Evolutionary conservation across 1,140 invertebrate genomes (phyloP).

Genomic region (Bombus sylvicola): DNA sequence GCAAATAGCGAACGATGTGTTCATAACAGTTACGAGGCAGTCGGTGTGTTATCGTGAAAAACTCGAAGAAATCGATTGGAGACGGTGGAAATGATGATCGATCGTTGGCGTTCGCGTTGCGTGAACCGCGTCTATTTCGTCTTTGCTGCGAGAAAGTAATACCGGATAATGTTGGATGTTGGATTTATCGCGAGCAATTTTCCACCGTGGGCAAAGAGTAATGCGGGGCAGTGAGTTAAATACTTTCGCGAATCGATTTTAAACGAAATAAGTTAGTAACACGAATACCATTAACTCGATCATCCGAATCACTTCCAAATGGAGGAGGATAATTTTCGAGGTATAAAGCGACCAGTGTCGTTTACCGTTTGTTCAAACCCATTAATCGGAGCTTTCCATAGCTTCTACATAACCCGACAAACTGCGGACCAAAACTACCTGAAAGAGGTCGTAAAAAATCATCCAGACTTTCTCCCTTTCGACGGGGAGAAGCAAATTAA

Average conservation of each 20-base stretch:
- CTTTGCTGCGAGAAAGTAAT: neutral
- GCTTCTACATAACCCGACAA: neutral
- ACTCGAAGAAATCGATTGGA: neutral
- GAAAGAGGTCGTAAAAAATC: neutral
- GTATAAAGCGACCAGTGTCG: neutral
- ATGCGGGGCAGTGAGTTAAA: too few relatives aligned
- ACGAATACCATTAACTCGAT: neutral
- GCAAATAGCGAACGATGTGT: neutral
- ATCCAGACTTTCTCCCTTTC: neutral
- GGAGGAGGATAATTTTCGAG: neutral
- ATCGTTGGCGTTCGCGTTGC: neutral
- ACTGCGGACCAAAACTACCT: neutral
- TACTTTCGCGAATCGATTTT: constrained; percentile 2
- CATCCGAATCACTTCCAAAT: neutral
- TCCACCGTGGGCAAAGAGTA: neutral
- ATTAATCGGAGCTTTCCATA: too few relatives aligned
- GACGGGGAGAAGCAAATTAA: neutral
- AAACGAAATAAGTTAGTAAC: neutral
- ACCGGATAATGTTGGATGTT: too few relatives aligned
- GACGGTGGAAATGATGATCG: neutral
- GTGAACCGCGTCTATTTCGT: neutral
- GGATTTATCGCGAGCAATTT: too few relatives aligned
- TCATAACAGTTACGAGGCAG: neutral
- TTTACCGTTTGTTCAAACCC: too few relatives aligned
- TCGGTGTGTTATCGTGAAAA: neutral